Percentiles rank a stretch among this genome's conserved stretches.
Evolutionary conservation across 2,888 invertebrate genomes (phyloP).

Genomic region (Rhyacophila evoluta): DNA sequence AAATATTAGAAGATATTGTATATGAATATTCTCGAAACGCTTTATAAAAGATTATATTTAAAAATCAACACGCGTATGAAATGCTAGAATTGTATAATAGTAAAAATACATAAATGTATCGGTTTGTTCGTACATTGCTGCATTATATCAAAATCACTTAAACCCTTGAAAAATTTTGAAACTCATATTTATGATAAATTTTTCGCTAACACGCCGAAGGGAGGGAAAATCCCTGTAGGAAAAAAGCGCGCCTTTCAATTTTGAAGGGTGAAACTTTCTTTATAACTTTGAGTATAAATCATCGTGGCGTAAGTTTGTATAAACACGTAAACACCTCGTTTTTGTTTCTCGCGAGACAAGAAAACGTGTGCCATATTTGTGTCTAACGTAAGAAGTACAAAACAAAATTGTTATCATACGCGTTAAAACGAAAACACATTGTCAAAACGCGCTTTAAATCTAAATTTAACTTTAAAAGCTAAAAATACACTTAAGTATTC

Average conservation of each 20-base stretch:
- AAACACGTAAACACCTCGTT: slow-evolving; percentile 47
- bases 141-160: background rate
- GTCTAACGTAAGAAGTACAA: background rate
- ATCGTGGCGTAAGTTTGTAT: slow-evolving; percentile 43
- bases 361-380: slow-evolving; percentile 20
- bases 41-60: too few species aligned
- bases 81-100: too few species aligned
- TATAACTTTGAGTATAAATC: slow-evolving; percentile 43
- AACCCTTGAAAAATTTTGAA: background rate
- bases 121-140: background rate
- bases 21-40: too few species aligned
- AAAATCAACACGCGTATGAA: too few species aligned
- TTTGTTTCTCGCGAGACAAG: slow-evolving; percentile 32
- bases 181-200: slow-evolving; percentile 25
- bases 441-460: background rate
- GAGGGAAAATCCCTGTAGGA: slow-evolving; percentile 32
- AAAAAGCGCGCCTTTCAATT: slow-evolving; percentile 32
- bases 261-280: slow-evolving; percentile 41
- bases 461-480: too few species aligned
- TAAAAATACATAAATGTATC: background rate
- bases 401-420: slow-evolving; percentile 20
- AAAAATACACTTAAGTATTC: too few species aligned
- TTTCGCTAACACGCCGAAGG: background rate
- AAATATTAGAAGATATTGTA: too few species aligned
- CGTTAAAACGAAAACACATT: background rate